Percentiles rank a stretch among this genome's conserved stretches.
Evolutionary conservation across 1,140 invertebrate species (phyloP).

Genomic region (Cyrtorhinus lividipennis): DNA sequence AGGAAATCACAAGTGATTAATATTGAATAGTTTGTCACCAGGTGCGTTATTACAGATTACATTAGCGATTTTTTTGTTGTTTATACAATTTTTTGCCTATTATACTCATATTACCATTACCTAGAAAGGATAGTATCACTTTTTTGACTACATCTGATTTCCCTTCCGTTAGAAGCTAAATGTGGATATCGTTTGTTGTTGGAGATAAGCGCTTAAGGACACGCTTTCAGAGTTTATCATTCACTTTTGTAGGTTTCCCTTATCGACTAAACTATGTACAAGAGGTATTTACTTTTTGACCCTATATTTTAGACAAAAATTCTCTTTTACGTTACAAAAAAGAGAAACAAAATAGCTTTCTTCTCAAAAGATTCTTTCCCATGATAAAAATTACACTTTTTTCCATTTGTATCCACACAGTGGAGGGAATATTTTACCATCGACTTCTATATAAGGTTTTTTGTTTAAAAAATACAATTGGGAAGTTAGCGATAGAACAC

Average conservation of each 20-base stretch:
- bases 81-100: neutral
- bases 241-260: neutral
- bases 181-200: neutral
- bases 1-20: neutral
- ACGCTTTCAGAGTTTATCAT: slow-evolving; percentile 1
- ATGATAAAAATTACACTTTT: neutral
- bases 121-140: neutral
- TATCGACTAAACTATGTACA: neutral
- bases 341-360: neutral
- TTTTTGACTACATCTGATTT: neutral
- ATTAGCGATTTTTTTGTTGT: neutral
- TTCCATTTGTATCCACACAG: slow-evolving; percentile 12
- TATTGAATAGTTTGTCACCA: neutral
- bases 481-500: too few relatives aligned
- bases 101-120: neutral
- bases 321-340: neutral
- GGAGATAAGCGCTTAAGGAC: neutral
- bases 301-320: neutral
- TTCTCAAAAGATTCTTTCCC: neutral
- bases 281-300: slow-evolving; percentile 9
- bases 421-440: slow-evolving; percentile 14
- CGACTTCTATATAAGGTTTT: too few relatives aligned
- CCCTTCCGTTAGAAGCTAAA: neutral
- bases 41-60: neutral
- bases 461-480: too few relatives aligned